phyloP scores from a whole-genome alignment of 2,888 invertebrate species.

The Phyllotreta striolata region DNA sequence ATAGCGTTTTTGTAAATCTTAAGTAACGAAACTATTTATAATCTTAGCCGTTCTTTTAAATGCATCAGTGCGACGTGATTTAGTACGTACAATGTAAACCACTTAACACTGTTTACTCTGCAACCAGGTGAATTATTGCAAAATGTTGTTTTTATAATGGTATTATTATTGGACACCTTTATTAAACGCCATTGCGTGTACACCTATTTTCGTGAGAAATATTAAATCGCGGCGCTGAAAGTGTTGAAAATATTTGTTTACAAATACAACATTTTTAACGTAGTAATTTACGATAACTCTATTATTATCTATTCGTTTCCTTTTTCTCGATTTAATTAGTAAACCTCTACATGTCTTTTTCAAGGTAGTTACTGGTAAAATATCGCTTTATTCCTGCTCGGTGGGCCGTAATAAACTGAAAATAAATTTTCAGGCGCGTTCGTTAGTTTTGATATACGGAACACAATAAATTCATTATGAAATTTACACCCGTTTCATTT shows the following conservation, averaged over 20 bases:
- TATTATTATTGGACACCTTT: no score
- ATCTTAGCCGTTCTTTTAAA: background rate
- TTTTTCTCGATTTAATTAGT: conserved; percentile 4
- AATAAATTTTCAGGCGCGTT: conserved; percentile 34
- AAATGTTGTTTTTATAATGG: no score
- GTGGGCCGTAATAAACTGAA: conserved; percentile 28
- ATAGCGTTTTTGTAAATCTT: no score
- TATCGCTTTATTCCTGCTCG: conserved; percentile 26
- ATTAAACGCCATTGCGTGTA: no score
- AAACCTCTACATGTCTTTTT: conserved; percentile 13
- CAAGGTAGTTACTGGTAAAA: conserved; percentile 16
- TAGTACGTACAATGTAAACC: conserved; percentile 2
- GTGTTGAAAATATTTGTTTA: no score
- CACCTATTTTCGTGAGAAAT: no score
- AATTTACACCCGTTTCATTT: conserved; percentile 37
- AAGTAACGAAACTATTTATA: no score
- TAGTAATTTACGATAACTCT: no score
- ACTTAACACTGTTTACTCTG: conserved; percentile 9
- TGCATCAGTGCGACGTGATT: background rate
- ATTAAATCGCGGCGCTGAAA: no score
- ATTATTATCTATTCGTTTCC: no score
- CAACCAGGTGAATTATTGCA: conserved; percentile 1
- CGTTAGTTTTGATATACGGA: conserved; percentile 39
- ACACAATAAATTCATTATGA: conserved; percentile 33
- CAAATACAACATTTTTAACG: no score